Base-by-base conservation (phyloP, 2,113 vertebrate genomes). In the Catharus bicknelli region DNA sequence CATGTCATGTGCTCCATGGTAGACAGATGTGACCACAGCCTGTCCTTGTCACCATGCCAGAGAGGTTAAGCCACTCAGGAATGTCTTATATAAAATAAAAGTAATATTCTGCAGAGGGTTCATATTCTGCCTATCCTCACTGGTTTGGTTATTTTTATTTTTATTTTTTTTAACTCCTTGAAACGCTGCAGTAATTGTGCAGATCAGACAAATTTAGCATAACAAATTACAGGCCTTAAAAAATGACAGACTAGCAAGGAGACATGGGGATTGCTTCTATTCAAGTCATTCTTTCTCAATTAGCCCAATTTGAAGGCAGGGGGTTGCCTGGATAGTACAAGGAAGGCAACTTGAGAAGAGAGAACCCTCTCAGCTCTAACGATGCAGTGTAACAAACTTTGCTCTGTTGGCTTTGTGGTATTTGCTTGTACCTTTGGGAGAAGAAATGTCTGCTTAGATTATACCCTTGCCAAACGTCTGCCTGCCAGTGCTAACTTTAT, bases 181-280 rank as follows among this genome's bases (percentile, higher is more conserved):
- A 95, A 96, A 95, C 48, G 50, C 66, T 93, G 72, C 30, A 25
- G 53, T 38, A 86, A 91, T 51, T 10, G 22, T 10, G 6, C 47
- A 70, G 30, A 64, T 95, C 90, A 94, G 80, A 91, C 79, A 70
- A 90, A 94, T 96, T 83, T 90, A 90, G 42, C 36, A 26, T 62
- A 89, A 95, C 55, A 83, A 95, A 88, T 66, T 72, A 42, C 10
- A 78, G 55, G 27, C 12, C 54, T 62, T 79, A 76, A 95, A 73
- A 83, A 94, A 88, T 38, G 43, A 51, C 38, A 16, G 63, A 67
- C 36, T 10, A 61, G 38, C 61, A 58, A 81, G 63, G 50, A 53
- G 66, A 70, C 4, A 5, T 38, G 42, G 10, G 51, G 40, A 67
- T 48, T 50, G 16, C 67, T 88, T 95, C 38, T 89, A 90, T 67